Base-by-base conservation (phyloP, 92 coral and sea anemone genomes). In the Epizoanthus ramosus region DNA sequence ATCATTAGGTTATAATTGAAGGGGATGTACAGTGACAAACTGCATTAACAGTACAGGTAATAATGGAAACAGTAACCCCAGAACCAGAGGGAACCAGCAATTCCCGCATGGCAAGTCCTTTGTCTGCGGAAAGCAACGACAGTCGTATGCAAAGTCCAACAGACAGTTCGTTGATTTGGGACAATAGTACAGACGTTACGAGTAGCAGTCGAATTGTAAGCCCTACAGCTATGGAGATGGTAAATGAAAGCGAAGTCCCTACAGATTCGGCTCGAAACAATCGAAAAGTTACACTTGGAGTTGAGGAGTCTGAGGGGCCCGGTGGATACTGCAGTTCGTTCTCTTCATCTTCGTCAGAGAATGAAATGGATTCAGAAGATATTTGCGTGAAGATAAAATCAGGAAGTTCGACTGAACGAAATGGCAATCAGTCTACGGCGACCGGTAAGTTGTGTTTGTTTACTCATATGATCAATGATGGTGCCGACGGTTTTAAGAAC, bases 21-120 rank as follows among this genome's bases (percentile, higher is more conserved):
- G 54, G 54, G 54, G 8, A 50, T 50, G 54, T 50, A 13, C 14
- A 9, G 54, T 50, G 54, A 50, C 14, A 13, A 50, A 50, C 15
- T 9, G 53, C 53, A 47, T 47, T 47, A 50, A 50, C 16, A 13
- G 54, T 50, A 50, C 54, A 9, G 54, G 54, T 50, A 9, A 50
- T 2, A 10, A 50, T 50, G 54, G 54, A 50, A 50, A 50, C 54
- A 50, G 9, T 50, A 50, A 50, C 16, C 16, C 54, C 54, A 50
- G 54, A 47, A 47, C 54, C 54, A 47, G 54, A 50, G 54, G 15
- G 54, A 67, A 67, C 72, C 4, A 16, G 21, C 47, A 22, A 67
- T 67, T 67, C 72, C 31, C 72, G 72, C 50, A 67, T 33, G 50
- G 72, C 50, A n/a, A 67, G 72, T 41, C 72, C 50, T 35, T 3